Evolutionary conservation across 64 coral and sea anemone species (phyloP).

Genomic region (Porites lutea): DNA sequence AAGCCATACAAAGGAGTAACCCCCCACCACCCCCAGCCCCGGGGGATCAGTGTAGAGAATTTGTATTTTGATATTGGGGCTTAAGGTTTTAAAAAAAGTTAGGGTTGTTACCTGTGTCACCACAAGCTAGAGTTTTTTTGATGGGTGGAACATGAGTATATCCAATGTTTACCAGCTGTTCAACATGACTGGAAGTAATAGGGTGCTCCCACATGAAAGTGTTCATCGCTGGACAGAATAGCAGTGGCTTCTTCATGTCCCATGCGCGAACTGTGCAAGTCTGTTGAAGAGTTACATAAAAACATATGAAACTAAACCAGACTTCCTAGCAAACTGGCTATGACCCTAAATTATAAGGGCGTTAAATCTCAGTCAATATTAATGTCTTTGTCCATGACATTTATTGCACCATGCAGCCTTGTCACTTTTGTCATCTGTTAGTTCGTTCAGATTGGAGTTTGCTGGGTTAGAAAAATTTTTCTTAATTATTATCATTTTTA

Average conservation of each 20-base stretch:
- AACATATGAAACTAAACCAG: neutral
- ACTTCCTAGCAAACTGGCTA: neutral
- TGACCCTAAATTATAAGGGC: neutral
- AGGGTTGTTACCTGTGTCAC: constrained; percentile 75
- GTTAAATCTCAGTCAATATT: no score
- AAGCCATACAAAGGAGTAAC: no score
- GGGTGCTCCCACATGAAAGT: constrained; percentile 97
- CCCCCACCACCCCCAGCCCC: no score
- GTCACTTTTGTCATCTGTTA: no score
- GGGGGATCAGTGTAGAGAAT: no score
- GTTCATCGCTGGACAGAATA: constrained; percentile 98
- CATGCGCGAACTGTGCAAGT: constrained; percentile 91
- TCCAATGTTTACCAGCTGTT: constrained; percentile 68
- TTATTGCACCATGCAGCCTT: no score
- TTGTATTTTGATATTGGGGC: no score
- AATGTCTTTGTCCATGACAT: no score
- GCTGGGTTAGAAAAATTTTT: no score
- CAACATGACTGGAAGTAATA: constrained; percentile 74
- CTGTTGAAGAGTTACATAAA: constrained; percentile 34
- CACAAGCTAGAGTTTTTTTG: constrained; percentile 85
- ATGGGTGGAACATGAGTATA: constrained; percentile 88
- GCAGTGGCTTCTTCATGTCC: constrained; percentile 78
- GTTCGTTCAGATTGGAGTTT: no score
- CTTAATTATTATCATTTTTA: no score
- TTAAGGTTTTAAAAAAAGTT: neutral